Evolutionary conservation across 2,797 vertebrate genomes (phyloP).

Genomic region (Sebastes steindachneri): DNA sequence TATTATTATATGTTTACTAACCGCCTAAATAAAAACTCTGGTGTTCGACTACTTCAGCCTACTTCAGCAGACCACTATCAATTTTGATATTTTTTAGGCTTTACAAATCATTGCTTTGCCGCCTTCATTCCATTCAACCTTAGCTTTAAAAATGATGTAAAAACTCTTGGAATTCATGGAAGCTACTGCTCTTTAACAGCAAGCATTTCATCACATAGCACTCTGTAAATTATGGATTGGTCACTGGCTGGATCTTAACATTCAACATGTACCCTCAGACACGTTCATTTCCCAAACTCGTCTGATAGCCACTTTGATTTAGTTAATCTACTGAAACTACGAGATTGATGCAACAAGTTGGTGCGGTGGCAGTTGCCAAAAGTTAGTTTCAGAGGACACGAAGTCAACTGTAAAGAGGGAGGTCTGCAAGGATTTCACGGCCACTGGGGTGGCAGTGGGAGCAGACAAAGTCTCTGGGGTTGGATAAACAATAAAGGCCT

Average conservation of each 20-base stretch:
- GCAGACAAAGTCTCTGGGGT: conserved; percentile 55
- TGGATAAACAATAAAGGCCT: conserved; percentile 71
- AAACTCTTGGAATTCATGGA: not conserved
- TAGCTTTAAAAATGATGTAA: not conserved
- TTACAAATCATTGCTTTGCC: not conserved
- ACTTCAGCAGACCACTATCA: not conserved
- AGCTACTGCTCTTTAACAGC: not conserved
- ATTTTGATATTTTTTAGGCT: not conserved
- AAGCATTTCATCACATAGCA: not conserved
- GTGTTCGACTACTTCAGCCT: not conserved
- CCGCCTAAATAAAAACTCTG: not conserved
- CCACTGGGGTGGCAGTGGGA: conserved; percentile 16
- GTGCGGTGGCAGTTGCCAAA: not conserved
- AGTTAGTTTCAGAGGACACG: conserved; percentile 42
- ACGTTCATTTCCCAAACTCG: not conserved
- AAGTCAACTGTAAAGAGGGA: conserved; percentile 33
- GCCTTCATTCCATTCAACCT: not conserved
- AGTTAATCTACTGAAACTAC: not conserved
- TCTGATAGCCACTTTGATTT: not conserved
- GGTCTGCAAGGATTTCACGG: conserved; percentile 47
- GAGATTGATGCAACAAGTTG: conserved; percentile 4
- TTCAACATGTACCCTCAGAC: not conserved
- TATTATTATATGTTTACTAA: not conserved
- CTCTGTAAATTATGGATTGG: not conserved
- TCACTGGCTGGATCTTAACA: not conserved